A percentile compares a stretch with the other conserved stretches of the same genome.
Conservation (phyloP, 2,113 vertebrate genomes). For the Varanus salvator region DNA sequence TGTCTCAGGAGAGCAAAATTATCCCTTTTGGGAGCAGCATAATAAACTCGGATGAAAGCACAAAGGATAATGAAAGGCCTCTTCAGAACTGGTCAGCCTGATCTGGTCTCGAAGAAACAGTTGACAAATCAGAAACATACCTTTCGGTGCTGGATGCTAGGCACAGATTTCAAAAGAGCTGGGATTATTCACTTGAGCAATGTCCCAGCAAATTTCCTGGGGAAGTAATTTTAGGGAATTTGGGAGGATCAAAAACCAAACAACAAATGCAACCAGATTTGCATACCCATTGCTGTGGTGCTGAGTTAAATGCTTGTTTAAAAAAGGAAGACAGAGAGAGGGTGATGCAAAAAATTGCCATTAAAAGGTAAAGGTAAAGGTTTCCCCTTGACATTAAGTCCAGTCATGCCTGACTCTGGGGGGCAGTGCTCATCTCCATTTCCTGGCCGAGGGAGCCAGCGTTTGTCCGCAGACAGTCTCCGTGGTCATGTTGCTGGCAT, state of each 20-base stretch:
- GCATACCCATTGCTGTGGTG: not conserved
- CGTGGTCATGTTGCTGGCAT: no score
- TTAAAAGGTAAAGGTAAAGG: no score
- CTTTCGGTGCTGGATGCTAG: not conserved
- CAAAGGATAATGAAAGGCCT: not conserved
- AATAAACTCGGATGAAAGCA: not conserved
- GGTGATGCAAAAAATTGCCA: not conserved
- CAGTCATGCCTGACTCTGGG: no score
- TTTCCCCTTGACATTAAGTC: no score
- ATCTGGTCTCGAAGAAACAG: not conserved
- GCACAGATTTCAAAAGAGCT: not conserved
- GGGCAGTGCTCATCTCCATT: no score
- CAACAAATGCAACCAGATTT: not conserved
- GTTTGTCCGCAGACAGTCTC: no score
- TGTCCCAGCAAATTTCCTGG: not conserved
- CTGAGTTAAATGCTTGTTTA: not conserved
- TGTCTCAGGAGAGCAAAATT: not conserved
- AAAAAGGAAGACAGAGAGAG: not conserved
- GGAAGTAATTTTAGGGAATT: not conserved
- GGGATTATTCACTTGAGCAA: not conserved
- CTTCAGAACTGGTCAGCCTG: not conserved
- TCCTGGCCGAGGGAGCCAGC: no score
- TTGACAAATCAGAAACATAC: not conserved
- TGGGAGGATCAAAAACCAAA: not conserved
- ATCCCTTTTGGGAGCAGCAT: not conserved